Evolutionary conservation across 2,797 vertebrate genomes (phyloP).

Genomic region (Sebastes glaucus): DNA sequence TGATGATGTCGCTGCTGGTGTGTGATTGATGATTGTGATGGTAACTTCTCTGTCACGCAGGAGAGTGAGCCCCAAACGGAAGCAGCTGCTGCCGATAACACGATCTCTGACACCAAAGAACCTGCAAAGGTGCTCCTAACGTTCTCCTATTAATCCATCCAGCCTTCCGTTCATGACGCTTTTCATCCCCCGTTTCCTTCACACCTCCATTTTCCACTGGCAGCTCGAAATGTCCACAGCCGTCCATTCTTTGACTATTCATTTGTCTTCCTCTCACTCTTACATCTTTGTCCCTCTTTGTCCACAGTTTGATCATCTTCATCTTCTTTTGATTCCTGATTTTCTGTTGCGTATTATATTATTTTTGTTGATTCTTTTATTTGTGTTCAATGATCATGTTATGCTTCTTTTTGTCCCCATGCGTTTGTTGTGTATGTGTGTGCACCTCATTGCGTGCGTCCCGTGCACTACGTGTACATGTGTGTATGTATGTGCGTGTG

Average conservation of each 20-base stretch:
- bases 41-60: constrained; percentile 69
- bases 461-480: constrained; percentile 68
- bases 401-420: constrained; percentile 76
- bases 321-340: constrained; percentile 54
- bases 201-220: constrained; percentile 4
- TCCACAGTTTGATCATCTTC: constrained; percentile 33
- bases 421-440: constrained; percentile 72
- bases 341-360: neutral
- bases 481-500: constrained; percentile 65
- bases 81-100: constrained; percentile 56
- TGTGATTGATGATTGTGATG: constrained; percentile 51
- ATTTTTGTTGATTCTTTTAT: constrained; percentile 50
- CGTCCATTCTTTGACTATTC: neutral
- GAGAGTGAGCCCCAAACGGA: constrained; percentile 55
- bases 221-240: neutral
- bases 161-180: constrained; percentile 25
- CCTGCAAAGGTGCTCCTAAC: constrained; percentile 74
- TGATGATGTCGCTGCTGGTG: neutral
- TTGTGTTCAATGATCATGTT: constrained; percentile 84
- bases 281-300: constrained; percentile 5
- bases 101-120: constrained; percentile 75
- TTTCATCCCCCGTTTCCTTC: neutral
- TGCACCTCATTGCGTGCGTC: constrained; percentile 62
- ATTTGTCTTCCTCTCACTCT: constrained; percentile 9
- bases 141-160: constrained; percentile 29